phyloP scores from a whole-genome alignment of 2,888 invertebrate species.

The Helicoverpa assulta region DNA sequence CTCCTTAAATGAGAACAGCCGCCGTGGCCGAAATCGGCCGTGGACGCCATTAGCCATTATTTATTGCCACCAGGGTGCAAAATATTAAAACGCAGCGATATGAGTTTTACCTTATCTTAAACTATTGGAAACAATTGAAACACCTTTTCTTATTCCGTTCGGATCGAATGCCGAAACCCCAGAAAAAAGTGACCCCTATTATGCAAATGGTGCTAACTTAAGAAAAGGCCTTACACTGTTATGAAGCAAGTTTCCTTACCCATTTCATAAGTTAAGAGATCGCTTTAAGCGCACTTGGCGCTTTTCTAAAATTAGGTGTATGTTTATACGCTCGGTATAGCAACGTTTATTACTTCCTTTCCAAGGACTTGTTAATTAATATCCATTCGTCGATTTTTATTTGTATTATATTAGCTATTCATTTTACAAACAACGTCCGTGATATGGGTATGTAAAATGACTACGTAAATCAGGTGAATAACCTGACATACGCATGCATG shows the following conservation, averaged over 20 bases:
- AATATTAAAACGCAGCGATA: background rate
- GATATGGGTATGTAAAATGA: constrained; percentile 31
- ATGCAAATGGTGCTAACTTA: constrained; percentile 57
- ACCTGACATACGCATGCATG: constrained; percentile 7
- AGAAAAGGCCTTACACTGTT: constrained; percentile 49
- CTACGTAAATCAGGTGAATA: constrained; percentile 34
- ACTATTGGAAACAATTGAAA: constrained; percentile 6
- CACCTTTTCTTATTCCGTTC: constrained; percentile 34
- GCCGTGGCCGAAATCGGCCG: no score
- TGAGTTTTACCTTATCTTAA: background rate
- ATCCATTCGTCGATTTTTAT: constrained; percentile 61
- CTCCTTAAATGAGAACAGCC: no score
- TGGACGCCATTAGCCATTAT: no score
- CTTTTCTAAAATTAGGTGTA: constrained; percentile 69
- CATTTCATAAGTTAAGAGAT: constrained; percentile 59
- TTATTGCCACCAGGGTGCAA: background rate
- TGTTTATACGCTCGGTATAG: constrained; percentile 60
- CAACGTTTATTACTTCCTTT: constrained; percentile 71
- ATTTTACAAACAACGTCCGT: constrained; percentile 42
- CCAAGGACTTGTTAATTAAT: constrained; percentile 68
- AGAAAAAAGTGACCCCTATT: constrained; percentile 49
- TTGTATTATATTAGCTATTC: constrained; percentile 41
- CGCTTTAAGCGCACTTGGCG: constrained; percentile 50
- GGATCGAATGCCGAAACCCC: constrained; percentile 40
- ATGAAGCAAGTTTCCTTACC: constrained; percentile 52